Evolutionary conservation across 2,113 vertebrate species (phyloP), one percentile per base, ranked within the genome.

Genomic region (Strigops habroptila): DNA sequence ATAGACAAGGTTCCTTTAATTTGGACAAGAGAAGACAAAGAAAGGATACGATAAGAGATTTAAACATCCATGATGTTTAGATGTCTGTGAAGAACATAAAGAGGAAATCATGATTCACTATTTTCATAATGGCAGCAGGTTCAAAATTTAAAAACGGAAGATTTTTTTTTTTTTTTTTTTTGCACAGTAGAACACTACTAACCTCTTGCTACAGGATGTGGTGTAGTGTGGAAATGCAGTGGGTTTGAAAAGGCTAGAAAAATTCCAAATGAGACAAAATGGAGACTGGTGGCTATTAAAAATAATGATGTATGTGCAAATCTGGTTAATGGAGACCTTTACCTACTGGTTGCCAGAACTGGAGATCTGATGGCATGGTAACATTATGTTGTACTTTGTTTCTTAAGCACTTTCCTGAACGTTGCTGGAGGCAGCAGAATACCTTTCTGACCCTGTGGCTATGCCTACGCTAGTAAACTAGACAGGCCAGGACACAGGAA

Each of bases 41-140:
- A 63, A 73, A 86, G 35, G 35, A 21, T 43, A 27, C 21, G 22
- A 90, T 83, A 88, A 80, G 75, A 86, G 37, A 81, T 46, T 63
- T 94, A 90, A 94, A 92, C 60, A 86, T 76, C 76, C 46, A 67
- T 39, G n/a, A 88, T 39, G 39, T 39, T 39, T 39, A 39, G 39
- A 74, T 68, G 19, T 39, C 4, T 90, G 46, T 69, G 59, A 83
- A 86, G 51, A 91, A 86, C 23, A 80, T 44, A 70, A 94, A 88
- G 64, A 86, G 82, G 80, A 97, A 95, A 81, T 64, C 12, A 69
- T 91, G 91, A 97, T 51, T 84, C 83, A 86, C 49, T 52, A 21
- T 88, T 95, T 91, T 90, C 49, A n/a, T 53, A 88, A 77, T 75
- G 76, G 41, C 33, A 71, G 55, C 33, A 51, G 19, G 9, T 86